Percentiles rank a stretch among this genome's conserved stretches.
Conservation (phyloP, 1,140 invertebrate species). For the Lepidostoma basale region DNA sequence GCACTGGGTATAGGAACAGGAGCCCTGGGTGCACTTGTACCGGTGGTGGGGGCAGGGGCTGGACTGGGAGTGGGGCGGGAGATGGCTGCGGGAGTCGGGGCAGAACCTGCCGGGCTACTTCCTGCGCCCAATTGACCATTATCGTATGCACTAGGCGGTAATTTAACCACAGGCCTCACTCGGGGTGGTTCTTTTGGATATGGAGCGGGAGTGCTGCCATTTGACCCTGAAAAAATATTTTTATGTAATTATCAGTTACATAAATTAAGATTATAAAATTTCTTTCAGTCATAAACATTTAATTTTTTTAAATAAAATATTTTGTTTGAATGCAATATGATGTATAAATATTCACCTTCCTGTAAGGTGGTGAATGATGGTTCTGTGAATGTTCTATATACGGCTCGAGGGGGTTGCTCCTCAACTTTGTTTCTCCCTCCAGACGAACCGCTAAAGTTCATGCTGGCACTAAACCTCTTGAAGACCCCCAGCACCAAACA, state of each 20-base stretch:
- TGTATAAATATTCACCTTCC: background rate
- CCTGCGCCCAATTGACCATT: background rate
- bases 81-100: background rate
- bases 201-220: background rate
- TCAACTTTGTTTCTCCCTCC: background rate
- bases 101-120: background rate
- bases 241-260: too few species aligned
- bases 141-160: background rate
- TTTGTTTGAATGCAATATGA: too few species aligned
- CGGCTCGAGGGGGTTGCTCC: background rate
- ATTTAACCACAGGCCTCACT: background rate
- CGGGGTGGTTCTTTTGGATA: background rate
- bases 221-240: background rate
- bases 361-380: background rate
- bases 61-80: background rate
- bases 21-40: too few species aligned
- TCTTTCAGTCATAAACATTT: background rate
- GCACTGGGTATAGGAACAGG: too few species aligned
- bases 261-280: background rate
- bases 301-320: background rate
- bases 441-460: constrained; percentile 12
- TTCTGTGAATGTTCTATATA: constrained; percentile 29
- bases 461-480: constrained; percentile 37
- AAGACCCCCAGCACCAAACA: constrained; percentile 40
- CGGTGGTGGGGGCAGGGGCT: background rate